A percentile compares a stretch with the other conserved stretches of the same genome.
phyloP scores from a whole-genome alignment of 2,888 invertebrate species.

The Conistra vaccinii region DNA sequence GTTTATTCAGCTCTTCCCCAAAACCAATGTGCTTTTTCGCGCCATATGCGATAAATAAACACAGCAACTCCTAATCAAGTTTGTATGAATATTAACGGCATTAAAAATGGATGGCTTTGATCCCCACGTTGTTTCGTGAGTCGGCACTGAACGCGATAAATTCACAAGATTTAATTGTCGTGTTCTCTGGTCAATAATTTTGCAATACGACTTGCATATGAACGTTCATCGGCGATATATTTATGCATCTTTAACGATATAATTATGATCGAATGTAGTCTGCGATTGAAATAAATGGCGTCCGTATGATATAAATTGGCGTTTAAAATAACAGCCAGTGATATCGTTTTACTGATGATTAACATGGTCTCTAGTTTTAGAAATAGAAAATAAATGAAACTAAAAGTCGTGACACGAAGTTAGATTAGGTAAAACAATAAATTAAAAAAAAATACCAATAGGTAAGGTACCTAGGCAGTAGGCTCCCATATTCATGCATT shows the following conservation, averaged over 20 bases:
- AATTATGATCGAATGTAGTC: slow-evolving; percentile 59
- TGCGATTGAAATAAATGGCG: slow-evolving; percentile 48
- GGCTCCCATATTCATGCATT: neutral
- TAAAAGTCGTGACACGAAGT: neutral
- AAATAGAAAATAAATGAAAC: neutral
- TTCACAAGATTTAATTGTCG: slow-evolving; percentile 76
- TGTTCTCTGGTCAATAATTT: slow-evolving; percentile 74
- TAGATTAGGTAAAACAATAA: neutral
- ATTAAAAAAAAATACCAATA: neutral
- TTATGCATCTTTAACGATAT: slow-evolving; percentile 61
- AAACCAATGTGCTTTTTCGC: slow-evolving; percentile 29
- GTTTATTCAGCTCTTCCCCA: neutral
- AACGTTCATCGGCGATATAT: slow-evolving; percentile 72
- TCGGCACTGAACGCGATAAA: slow-evolving; percentile 72
- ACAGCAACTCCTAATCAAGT: slow-evolving; percentile 57
- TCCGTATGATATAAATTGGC: slow-evolving; percentile 35
- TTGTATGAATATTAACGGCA: slow-evolving; percentile 58
- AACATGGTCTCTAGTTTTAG: neutral
- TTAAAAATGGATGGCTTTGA: slow-evolving; percentile 76
- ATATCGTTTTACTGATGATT: slow-evolving; percentile 19
- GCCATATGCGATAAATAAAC: slow-evolving; percentile 51
- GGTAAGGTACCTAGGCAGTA: neutral
- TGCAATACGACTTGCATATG: slow-evolving; percentile 72
- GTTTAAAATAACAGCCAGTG: slow-evolving; percentile 35
- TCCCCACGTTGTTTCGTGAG: slow-evolving; percentile 73